Evolutionary conservation across 2,888 invertebrate genomes (phyloP).

Genomic region (Cosmopolites sordidus): DNA sequence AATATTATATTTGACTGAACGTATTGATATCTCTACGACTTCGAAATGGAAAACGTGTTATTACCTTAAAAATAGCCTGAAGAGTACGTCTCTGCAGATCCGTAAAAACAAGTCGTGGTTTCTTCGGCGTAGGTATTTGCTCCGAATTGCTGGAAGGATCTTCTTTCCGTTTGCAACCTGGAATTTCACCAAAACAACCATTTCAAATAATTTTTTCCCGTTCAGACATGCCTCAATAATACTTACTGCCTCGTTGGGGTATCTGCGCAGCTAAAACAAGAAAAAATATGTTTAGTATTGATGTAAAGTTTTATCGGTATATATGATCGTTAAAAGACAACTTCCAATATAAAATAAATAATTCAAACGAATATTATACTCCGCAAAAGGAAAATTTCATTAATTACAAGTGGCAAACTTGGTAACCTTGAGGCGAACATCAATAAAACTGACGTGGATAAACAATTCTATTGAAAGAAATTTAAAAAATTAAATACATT

Average conservation of each 20-base stretch:
- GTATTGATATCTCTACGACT: no score
- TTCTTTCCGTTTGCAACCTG: constrained; percentile 95
- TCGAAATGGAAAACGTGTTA: no score
- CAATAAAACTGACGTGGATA: constrained; percentile 17
- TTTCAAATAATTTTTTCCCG: not conserved
- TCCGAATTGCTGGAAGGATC: constrained; percentile 74
- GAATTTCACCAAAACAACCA: constrained; percentile 9
- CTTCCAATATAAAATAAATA: constrained; percentile 4
- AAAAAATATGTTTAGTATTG: constrained; percentile 32
- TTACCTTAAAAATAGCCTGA: constrained; percentile 99
- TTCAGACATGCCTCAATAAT: constrained; percentile 36
- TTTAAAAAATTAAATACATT: no score
- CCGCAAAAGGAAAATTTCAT: not conserved
- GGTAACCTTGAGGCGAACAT: constrained; percentile 11
- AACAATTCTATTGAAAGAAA: no score
- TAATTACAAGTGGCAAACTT: constrained; percentile 5
- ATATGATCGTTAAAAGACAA: no score
- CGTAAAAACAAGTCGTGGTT: constrained; percentile 99
- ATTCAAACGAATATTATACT: constrained; percentile 8
- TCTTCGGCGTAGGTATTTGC: constrained; percentile 91
- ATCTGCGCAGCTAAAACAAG: constrained; percentile 83
- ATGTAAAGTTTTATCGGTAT: no score
- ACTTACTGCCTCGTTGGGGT: constrained; percentile 86
- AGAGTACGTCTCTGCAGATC: constrained; percentile 99
- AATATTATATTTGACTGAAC: no score